Evolutionary conservation across 2,888 invertebrate genomes (phyloP), one percentile per base, ranked within the genome.

Genomic region (Ormyrus labotus): DNA sequence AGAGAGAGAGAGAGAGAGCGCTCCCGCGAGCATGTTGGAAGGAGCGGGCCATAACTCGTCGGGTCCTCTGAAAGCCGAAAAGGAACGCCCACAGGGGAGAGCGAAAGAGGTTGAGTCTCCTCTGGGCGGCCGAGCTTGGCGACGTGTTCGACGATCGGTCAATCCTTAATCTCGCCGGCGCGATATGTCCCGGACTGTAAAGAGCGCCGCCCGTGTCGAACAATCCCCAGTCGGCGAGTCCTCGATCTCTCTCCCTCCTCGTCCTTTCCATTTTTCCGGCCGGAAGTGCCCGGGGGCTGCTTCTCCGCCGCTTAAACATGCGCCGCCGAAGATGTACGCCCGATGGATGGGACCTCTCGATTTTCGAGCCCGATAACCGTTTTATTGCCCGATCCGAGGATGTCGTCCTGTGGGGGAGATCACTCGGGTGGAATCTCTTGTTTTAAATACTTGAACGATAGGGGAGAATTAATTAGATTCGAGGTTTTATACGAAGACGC

Each of bases 71-170:
- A n/a, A 11, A 69, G 58, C 50, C 45, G 45, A 53, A 34, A 34
- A 68, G 60, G 53, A 68, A 77, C 77, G 77, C 77, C 77, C 77
- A 47, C 67, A 58, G 2, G 19, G 61, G 75, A 11, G 34, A 34
- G 34, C 34, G 34, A 34, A 69, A 60, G 67, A 67, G 51, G 65
- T 50, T 67, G 67, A 64, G 53, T 55, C 64, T 34, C 34, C 34
- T 34, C 34, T 34, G 55, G 57, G 75, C 75, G 64, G 64, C n/a
- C 48, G 11, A 34, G 34, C 34, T 34, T 47, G 63, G 13, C 69
- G 79, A 64, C 61, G 13, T 80, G 75, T 80, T 80, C 76, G 70
- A 80, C 80, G 60, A 80, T 80, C 80, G 80, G 80, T 80, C 80
- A 80, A 76, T 72, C 80, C 76, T 73, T 67, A 76, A 80, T 76